Percentiles rank a stretch among this genome's conserved stretches.
Evolutionary conservation across 2,113 vertebrate genomes (phyloP).

Genomic region (Heteronetta atricapilla): DNA sequence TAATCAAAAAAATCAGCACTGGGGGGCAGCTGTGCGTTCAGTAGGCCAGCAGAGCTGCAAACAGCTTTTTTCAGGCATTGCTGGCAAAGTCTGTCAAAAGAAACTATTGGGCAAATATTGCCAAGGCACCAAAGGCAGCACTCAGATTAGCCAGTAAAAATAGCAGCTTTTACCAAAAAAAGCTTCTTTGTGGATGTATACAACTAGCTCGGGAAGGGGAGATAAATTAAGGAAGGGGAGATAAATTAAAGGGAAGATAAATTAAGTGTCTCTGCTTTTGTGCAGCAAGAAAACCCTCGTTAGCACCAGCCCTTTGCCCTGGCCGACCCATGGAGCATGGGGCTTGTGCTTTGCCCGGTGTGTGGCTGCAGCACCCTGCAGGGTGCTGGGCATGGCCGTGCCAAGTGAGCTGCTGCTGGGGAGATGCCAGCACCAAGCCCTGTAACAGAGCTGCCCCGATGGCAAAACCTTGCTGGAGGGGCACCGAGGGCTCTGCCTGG

Average conservation of each 20-base stretch:
- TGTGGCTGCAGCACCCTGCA: neutral
- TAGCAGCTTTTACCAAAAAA: neutral
- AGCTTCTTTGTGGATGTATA: neutral
- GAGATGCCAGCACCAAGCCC: neutral
- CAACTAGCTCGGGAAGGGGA: neutral
- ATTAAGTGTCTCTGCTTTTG: neutral
- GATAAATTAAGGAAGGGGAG: too few species aligned
- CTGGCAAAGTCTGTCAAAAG: neutral
- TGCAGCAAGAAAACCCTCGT: neutral
- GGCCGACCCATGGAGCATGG: neutral
- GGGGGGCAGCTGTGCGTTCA: neutral
- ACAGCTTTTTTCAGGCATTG: neutral
- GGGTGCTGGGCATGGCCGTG: rapidly evolving
- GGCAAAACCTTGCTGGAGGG: neutral
- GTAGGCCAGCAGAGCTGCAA: neutral
- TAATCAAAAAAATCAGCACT: neutral
- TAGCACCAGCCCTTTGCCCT: neutral
- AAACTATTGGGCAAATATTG: neutral
- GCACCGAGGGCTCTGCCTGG: neutral
- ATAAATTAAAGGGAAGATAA: neutral
- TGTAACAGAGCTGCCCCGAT: neutral
- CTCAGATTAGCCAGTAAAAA: neutral
- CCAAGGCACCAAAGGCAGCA: neutral
- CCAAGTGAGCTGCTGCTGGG: too few species aligned
- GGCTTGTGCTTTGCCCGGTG: neutral